Evolutionary conservation across 2,888 invertebrate genomes (phyloP), one percentile per base, ranked within the genome.

Genomic region (Thymelicus lineola): DNA sequence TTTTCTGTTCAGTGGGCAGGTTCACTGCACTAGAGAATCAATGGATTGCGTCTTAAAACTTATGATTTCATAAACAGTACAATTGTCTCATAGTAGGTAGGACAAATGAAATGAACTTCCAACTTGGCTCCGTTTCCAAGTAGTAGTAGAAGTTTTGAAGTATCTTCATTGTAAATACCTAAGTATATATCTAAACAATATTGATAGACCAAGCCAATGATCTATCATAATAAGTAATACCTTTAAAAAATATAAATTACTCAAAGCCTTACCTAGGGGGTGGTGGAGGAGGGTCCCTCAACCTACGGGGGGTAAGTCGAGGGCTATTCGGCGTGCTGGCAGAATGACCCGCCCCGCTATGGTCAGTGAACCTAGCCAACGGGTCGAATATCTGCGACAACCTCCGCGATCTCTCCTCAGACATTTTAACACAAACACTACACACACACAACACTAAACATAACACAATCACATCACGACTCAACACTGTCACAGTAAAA

Each of bases 351-450:
- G 95, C 90, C 77, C 94, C 91, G 77, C 95, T 95, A 78, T 95
- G 92, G 85, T 96, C 95, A 87, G 96, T 96, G 75, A 97, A 94
- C 86, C 97, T 94, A 75, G 97, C 95, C 82, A 97, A 94, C 77
- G 97, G 97, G 91, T 97, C 97, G 87, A 97, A 96, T 80, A 97
- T 96, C 94, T 97, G 97, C 88, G 97, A 97, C 87, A 97, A 91
- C 84, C 97, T 95, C 82, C 96, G 95, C 87, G 96, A 95, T 84
- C 96, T 94, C 87, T 95, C 95, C 90, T 95, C 95, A 79, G 95
- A 94, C 95, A 95, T 95, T 85, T 86, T 86, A 71, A 80, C 78
- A 81, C 77, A 76, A 68, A 80, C 82, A 82, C 79, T 76, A 81
- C 86, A 86, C 77, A 57, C 73, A 86, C 85, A 87, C 81, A 77